phyloP scores from a whole-genome alignment of 35 echinoderm and acorn worm species.

The Heliocidaris erythrogramma region DNA sequence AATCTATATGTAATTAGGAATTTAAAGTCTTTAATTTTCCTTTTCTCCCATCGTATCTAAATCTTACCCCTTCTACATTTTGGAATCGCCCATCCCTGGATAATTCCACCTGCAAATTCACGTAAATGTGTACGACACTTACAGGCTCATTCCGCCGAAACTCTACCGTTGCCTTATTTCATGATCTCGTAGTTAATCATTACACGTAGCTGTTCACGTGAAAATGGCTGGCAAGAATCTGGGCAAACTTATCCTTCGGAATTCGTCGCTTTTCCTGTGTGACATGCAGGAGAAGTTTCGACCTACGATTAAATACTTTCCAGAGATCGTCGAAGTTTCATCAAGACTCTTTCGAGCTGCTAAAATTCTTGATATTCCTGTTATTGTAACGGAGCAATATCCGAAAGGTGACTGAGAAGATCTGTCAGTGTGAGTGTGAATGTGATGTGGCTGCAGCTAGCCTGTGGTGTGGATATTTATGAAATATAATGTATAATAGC shows the following conservation, averaged over 20 bases:
- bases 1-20: no score
- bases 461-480: no score
- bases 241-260: slow-evolving; percentile 65
- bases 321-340: slow-evolving; percentile 94
- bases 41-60: no score
- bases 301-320: slow-evolving; percentile 84
- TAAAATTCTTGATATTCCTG: slow-evolving; percentile 78
- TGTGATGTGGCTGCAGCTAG: no score
- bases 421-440: no score
- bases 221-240: slow-evolving; percentile 65
- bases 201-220: background rate
- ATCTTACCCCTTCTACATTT: no score
- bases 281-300: slow-evolving; percentile 99
- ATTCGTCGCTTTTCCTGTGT: slow-evolving; percentile 90
- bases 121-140: no score
- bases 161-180: background rate
- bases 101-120: no score
- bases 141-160: background rate
- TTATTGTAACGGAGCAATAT: slow-evolving; percentile 94
- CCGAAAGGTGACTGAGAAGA: slow-evolving; percentile 75
- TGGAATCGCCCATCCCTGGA: no score
- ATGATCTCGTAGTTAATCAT: background rate
- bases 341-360: slow-evolving; percentile 80
- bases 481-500: no score
- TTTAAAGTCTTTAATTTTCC: no score